phyloP scores from a whole-genome alignment of 1,140 invertebrate genomes.

The Odontomachus brunneus region DNA sequence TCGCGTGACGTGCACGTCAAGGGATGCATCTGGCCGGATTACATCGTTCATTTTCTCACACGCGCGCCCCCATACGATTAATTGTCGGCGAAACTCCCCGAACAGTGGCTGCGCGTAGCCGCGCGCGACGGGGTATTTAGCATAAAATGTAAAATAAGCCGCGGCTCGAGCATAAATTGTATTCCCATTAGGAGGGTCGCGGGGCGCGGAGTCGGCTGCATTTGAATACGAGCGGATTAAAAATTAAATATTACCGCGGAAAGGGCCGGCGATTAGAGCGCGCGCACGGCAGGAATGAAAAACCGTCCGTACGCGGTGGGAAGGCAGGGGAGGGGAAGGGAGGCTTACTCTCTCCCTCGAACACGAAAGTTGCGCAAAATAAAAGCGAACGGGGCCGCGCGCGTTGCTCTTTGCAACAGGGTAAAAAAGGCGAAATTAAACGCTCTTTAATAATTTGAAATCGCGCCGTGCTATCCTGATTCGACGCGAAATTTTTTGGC shows the following conservation, averaged over 20 bases:
- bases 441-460: slow-evolving; percentile 69
- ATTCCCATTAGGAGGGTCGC: slow-evolving; percentile 80
- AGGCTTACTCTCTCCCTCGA: slow-evolving; percentile 10
- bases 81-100: slow-evolving; percentile 57
- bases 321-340: slow-evolving; percentile 26
- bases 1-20: slow-evolving; percentile 41
- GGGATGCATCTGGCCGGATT: slow-evolving; percentile 57
- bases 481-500: slow-evolving; percentile 39
- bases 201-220: slow-evolving; percentile 60
- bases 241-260: slow-evolving; percentile 81
- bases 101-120: slow-evolving; percentile 48
- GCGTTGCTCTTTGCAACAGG: slow-evolving; percentile 26
- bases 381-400: slow-evolving; percentile 24
- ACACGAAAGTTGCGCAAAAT: slow-evolving; percentile 46
- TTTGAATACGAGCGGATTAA: slow-evolving; percentile 82
- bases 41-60: slow-evolving; percentile 60
- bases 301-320: slow-evolving; percentile 46
- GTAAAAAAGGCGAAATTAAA: slow-evolving; percentile 55
- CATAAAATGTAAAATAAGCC: slow-evolving; percentile 84
- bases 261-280: slow-evolving; percentile 78
- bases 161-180: slow-evolving; percentile 82
- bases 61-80: slow-evolving; percentile 61
- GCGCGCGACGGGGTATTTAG: slow-evolving; percentile 76
- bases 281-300: slow-evolving; percentile 63
- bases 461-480: slow-evolving; percentile 10